Percentiles rank a stretch among this genome's conserved stretches.
These are phyloP conservation scores for Gambusia yucatana DNA, from an alignment of 2,797 vertebrate genomes.

Conservation along the genomic window DNA sequence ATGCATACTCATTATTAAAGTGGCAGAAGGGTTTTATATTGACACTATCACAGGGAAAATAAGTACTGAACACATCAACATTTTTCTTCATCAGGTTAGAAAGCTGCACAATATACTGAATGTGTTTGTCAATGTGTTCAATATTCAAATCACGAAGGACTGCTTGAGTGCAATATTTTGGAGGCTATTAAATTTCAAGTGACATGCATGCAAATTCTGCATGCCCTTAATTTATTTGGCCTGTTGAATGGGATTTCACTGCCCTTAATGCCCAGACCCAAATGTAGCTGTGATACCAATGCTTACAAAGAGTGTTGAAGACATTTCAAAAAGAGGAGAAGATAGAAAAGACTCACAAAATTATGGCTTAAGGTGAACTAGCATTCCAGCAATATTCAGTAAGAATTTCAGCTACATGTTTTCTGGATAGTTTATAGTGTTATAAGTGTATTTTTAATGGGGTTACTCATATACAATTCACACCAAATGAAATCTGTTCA, in stretches of 20 bases:
- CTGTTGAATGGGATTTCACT: neutral
- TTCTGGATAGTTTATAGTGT: neutral
- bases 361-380: neutral
- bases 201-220: neutral
- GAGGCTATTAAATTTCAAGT: neutral
- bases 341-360: neutral
- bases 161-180: slow-evolving; percentile 1
- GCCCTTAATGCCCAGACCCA: neutral
- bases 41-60: neutral
- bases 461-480: neutral
- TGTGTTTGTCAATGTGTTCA: neutral
- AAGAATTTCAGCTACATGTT: neutral
- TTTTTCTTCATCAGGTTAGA: neutral
- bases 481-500: neutral
- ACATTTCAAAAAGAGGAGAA: neutral
- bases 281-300: neutral
- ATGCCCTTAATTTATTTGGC: neutral
- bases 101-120: neutral
- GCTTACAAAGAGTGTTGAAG: neutral
- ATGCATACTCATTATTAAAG: neutral
- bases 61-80: neutral
- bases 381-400: neutral
- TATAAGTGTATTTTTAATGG: neutral
- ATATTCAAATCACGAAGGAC: neutral
- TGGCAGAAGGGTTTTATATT: neutral